A percentile compares a stretch with the other conserved stretches of the same genome.
These are phyloP conservation scores for Microchirus variegatus DNA, from an alignment of 2,797 vertebrate genomes.

Conservation along the genomic window DNA sequence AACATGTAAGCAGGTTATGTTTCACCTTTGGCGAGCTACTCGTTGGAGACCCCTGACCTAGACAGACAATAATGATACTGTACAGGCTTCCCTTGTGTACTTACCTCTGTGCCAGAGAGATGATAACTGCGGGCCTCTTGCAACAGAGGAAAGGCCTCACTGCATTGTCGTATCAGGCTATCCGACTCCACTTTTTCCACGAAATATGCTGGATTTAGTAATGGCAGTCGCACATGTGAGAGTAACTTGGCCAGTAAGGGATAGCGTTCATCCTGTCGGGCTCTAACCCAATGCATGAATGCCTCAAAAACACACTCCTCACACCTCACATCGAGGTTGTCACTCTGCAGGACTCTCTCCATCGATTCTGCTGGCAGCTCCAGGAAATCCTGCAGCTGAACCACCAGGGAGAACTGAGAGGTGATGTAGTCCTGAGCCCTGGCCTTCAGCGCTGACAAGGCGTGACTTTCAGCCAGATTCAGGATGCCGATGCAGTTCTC, in stretches of 20 bases:
- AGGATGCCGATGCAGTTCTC: constrained; percentile 95
- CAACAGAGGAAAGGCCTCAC: constrained; percentile 88
- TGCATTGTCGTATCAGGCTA: constrained; percentile 87
- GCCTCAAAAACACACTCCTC: constrained; percentile 93
- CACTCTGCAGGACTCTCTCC: constrained; percentile 84
- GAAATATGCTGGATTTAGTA: constrained; percentile 93
- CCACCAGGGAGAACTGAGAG: constrained; percentile 88
- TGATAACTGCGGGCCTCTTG: constrained; percentile 94
- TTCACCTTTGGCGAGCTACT: too few relatives aligned
- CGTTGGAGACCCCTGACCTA: too few relatives aligned
- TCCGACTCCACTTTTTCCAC: constrained; percentile 93
- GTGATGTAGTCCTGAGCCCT: constrained; percentile 88
- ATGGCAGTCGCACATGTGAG: constrained; percentile 86
- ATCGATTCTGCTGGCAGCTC: constrained; percentile 87
- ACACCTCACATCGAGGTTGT: constrained; percentile 89
- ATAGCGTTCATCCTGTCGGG: constrained; percentile 78
- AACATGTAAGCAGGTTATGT: too few relatives aligned
- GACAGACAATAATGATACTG: too few relatives aligned
- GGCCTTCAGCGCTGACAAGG: constrained; percentile 82
- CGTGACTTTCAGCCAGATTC: constrained; percentile 89
- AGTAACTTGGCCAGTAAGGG: constrained; percentile 83
- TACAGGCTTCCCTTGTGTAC: constrained; percentile 16
- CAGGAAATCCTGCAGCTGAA: constrained; percentile 87
- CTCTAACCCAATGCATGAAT: constrained; percentile 89
- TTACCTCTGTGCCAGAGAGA: constrained; percentile 92